Evolutionary conservation across 2,113 vertebrate species (phyloP).

Genomic region (Cariama cristata): DNA sequence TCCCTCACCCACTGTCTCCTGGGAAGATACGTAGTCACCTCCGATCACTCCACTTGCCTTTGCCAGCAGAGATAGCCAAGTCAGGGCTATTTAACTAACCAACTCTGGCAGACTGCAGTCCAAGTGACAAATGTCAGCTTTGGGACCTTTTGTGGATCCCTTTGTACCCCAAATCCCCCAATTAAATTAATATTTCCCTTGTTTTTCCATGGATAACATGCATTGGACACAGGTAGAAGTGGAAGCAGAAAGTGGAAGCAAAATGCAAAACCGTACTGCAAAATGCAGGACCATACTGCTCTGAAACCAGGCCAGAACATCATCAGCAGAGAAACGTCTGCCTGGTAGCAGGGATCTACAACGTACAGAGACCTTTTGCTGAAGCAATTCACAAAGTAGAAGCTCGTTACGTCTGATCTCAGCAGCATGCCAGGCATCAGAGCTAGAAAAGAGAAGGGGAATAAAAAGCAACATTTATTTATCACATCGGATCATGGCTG

Average conservation of each 20-base stretch:
- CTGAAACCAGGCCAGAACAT: not conserved
- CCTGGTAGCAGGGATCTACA: not conserved
- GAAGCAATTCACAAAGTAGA: not conserved
- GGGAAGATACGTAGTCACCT: not conserved
- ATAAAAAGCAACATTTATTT: not conserved
- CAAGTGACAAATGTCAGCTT: not conserved
- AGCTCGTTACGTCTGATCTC: not conserved
- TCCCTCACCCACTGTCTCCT: not conserved
- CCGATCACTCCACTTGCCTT: not conserved
- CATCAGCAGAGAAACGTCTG: not conserved
- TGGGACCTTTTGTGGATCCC: not conserved
- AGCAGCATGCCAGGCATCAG: not conserved
- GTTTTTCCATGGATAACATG: not conserved
- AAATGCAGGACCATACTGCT: not conserved
- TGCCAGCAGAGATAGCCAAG: not conserved
- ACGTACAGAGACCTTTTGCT: not conserved
- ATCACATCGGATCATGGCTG: not conserved
- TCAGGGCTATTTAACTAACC: not conserved
- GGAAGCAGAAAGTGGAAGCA: not conserved
- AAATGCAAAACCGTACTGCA: not conserved
- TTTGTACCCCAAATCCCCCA: not conserved
- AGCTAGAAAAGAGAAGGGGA: not conserved
- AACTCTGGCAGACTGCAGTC: not conserved
- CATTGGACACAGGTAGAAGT: not conserved
- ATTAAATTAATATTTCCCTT: not conserved